Evolutionary conservation across 1,140 invertebrate species (phyloP).

Genomic region (Ceratosolen fusciceps): DNA sequence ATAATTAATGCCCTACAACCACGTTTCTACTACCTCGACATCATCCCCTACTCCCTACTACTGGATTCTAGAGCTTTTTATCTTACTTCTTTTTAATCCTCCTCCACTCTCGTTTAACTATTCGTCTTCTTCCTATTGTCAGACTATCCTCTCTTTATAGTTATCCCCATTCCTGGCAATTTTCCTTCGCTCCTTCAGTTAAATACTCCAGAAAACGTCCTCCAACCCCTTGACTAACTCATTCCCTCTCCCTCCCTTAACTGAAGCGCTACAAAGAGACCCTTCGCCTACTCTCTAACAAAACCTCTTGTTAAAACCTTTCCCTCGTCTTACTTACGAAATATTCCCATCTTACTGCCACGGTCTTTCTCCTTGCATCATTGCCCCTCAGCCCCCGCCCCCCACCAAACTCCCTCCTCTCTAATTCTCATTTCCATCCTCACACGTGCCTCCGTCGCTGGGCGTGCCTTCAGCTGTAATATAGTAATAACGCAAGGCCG

Average conservation of each 20-base stretch:
- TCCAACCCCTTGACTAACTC: no score
- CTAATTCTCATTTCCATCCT: neutral
- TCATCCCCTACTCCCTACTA: neutral
- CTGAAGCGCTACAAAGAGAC: neutral
- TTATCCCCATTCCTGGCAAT: neutral
- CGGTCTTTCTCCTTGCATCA: neutral
- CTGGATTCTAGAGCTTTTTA: neutral
- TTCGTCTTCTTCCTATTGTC: neutral
- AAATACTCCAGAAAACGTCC: neutral
- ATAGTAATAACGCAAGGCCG: slow-evolving; percentile 61
- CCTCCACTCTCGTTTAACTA: neutral
- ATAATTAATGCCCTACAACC: neutral
- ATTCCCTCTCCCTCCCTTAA: neutral
- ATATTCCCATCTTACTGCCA: neutral
- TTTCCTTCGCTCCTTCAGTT: neutral
- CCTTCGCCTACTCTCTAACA: neutral
- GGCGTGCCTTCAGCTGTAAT: slow-evolving; percentile 56
- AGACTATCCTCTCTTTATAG: slow-evolving; percentile 8
- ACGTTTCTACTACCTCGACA: neutral
- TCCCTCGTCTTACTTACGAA: slow-evolving; percentile 32
- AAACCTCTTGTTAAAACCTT: slow-evolving; percentile 37
- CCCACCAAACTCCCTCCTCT: neutral
- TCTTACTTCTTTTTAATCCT: neutral
- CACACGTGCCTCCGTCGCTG: neutral
- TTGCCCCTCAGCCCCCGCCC: neutral